These are phyloP conservation scores for Rosalia funebris DNA, from an alignment of 2,888 invertebrate genomes.

Conservation along the genomic window DNA sequence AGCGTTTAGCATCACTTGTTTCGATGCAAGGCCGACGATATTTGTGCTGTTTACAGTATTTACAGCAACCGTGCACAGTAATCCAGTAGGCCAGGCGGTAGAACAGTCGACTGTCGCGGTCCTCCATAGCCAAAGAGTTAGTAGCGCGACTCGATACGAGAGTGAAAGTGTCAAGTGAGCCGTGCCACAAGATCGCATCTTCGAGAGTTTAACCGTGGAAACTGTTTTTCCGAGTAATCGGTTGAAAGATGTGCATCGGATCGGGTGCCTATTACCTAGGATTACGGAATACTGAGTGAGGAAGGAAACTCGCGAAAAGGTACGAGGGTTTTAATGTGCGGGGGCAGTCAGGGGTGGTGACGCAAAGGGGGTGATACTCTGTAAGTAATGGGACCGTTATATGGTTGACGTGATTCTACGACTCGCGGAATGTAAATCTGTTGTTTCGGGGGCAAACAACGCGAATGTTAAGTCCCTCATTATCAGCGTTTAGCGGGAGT, in stretches of 20 bases:
- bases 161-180: not conserved
- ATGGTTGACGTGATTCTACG: too few species aligned
- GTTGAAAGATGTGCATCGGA: not conserved
- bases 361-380: too few species aligned
- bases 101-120: conserved; percentile 7
- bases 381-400: too few species aligned
- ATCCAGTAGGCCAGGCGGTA: conserved; percentile 33
- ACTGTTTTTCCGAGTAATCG: not conserved
- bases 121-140: not conserved
- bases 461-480: too few species aligned
- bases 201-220: too few species aligned
- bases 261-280: not conserved
- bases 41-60: conserved; percentile 30
- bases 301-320: conserved; percentile 4
- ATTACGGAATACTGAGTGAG: not conserved
- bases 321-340: not conserved
- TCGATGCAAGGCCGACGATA: conserved; percentile 34
- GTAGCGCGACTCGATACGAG: not conserved
- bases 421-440: too few species aligned
- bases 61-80: conserved; percentile 23
- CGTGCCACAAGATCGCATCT: not conserved
- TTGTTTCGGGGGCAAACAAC: too few species aligned
- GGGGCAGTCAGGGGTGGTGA: not conserved
- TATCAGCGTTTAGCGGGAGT: too few species aligned
- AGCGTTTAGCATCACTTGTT: conserved; percentile 25